Conservation (phyloP, 2,888 invertebrate genomes). For the Lasioglossum villosulum region DNA sequence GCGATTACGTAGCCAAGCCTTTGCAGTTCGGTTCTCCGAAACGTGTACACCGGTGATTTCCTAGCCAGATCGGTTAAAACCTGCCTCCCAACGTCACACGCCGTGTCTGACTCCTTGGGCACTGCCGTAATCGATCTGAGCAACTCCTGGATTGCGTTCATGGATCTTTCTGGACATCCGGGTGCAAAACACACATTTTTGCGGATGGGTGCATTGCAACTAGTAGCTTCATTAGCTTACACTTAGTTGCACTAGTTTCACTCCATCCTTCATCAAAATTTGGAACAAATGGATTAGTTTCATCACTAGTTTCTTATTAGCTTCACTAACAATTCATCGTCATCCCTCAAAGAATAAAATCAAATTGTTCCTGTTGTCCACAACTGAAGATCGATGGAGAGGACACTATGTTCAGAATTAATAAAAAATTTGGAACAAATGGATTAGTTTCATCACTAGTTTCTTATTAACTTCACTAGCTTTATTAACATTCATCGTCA, state of each 20-base stretch:
- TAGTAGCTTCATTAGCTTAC: background rate
- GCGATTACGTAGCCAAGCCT: conserved; percentile 64
- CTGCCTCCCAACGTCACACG: background rate
- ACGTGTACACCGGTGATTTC: conserved; percentile 19
- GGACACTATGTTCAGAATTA: no score
- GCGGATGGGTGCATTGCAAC: background rate
- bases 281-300: no score
- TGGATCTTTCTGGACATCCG: background rate
- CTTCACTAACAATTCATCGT: no score
- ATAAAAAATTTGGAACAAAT: no score
- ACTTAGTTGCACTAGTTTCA: no score
- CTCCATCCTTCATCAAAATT: no score
- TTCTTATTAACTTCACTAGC: no score
- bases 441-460: no score
- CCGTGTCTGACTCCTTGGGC: background rate
- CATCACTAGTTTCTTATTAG: no score
- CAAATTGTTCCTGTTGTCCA: no score
- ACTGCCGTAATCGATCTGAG: background rate
- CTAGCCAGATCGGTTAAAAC: conserved; percentile 20
- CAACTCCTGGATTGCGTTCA: background rate
- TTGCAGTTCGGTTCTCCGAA: conserved; percentile 60
- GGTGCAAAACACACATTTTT: background rate
- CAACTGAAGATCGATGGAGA: no score
- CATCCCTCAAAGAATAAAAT: no score
- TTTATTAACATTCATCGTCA: background rate